These are phyloP conservation scores for Dendropsophus ebraccatus DNA, from an alignment of 2,113 vertebrate genomes.

Conservation along the genomic window DNA sequence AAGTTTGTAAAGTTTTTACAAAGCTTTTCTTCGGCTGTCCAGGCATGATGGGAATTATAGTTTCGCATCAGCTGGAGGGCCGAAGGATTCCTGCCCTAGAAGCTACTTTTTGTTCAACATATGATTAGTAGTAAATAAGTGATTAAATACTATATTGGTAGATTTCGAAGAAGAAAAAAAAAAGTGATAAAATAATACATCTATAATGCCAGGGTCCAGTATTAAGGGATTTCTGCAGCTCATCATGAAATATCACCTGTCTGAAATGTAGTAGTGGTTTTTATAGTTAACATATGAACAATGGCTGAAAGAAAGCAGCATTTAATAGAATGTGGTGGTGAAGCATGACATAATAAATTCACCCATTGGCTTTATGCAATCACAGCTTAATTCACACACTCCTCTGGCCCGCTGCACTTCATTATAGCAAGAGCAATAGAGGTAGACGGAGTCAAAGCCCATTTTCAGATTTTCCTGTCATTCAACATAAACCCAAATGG, in stretches of 20 bases:
- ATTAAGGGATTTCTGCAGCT: not conserved
- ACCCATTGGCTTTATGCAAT: not conserved
- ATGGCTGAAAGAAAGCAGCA: conserved; percentile 5
- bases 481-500: too few relatives aligned
- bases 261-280: not conserved
- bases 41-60: too few relatives aligned
- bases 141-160: not conserved
- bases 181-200: conserved; percentile 8
- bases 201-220: not conserved
- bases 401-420: not conserved
- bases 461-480: not conserved
- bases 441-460: not conserved
- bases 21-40: too few relatives aligned
- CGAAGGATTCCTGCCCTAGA: too few relatives aligned
- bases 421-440: not conserved
- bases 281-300: conserved; percentile 42
- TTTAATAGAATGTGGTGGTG: conserved; percentile 31
- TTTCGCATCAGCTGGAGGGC: too few relatives aligned
- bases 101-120: too few relatives aligned
- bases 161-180: too few relatives aligned
- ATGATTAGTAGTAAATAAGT: not conserved
- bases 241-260: conserved; percentile 10
- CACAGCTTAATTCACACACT: conserved; percentile 20
- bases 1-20: too few relatives aligned
- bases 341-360: conserved; percentile 37